Conservation (phyloP, 2,797 vertebrate species). For the Acanthurus leucopareius region DNA sequence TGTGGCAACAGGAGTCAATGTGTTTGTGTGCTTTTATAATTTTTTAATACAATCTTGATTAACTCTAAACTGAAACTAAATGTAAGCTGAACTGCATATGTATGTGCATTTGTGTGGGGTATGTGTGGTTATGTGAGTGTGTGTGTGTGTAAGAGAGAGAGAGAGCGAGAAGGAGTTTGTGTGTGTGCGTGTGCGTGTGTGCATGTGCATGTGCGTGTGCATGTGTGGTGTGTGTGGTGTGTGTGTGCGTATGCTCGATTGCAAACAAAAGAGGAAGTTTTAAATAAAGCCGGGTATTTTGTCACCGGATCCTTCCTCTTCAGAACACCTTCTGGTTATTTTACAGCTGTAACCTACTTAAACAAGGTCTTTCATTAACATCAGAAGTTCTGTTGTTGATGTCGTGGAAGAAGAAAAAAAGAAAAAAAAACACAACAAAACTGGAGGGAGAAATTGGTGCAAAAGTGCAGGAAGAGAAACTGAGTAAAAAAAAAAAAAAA, state of each 20-base stretch:
- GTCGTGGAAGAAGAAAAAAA: background rate
- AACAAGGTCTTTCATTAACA: background rate
- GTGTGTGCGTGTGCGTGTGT: background rate
- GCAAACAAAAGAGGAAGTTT: conserved; percentile 51
- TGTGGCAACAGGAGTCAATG: no score
- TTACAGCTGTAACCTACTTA: background rate
- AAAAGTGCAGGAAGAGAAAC: conserved; percentile 47
- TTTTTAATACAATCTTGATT: no score
- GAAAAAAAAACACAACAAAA: conserved; percentile 10
- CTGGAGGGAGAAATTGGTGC: conserved; percentile 42
- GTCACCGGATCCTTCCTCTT: conserved; percentile 3
- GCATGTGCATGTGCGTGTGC: no score
- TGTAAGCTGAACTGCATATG: background rate
- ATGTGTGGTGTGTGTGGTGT: no score
- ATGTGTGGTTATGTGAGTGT: no score
- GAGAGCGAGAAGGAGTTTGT: no score
- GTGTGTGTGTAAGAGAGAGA: no score
- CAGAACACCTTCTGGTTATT: background rate
- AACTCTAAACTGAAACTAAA: background rate
- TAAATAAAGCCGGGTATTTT: background rate
- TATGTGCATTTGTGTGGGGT: no score
- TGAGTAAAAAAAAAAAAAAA: conserved; percentile 3
- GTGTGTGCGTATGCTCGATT: background rate
- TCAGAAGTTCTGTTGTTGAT: background rate
- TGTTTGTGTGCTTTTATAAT: no score